phyloP scores from a whole-genome alignment of 1,140 invertebrate genomes.

The Temnothorax nylanderi region DNA sequence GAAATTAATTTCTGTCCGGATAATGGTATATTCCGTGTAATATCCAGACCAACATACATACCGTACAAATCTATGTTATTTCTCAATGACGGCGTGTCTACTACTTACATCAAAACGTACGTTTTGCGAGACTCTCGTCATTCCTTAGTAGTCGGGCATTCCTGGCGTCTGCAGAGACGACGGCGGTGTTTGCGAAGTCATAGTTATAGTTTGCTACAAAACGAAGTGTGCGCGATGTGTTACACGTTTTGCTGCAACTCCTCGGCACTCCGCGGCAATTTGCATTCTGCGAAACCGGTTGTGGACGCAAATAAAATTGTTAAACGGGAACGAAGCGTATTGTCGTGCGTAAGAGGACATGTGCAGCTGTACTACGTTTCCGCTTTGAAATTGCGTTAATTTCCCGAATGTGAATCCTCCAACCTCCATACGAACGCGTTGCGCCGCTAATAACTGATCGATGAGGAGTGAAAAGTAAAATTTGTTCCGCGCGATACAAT shows the following conservation, averaged over 20 bases:
- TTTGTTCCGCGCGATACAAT: neutral
- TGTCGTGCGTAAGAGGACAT: conserved; percentile 49
- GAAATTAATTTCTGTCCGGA: neutral
- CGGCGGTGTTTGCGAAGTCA: conserved; percentile 47
- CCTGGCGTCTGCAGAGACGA: conserved; percentile 29
- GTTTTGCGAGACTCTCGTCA: conserved; percentile 41
- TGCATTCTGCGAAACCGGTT: conserved; percentile 60
- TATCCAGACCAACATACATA: neutral
- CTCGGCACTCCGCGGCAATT: conserved; percentile 67
- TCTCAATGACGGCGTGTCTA: neutral
- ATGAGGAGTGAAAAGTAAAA: neutral
- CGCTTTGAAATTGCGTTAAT: conserved; percentile 49
- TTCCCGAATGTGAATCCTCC: neutral
- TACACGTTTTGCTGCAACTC: conserved; percentile 54
- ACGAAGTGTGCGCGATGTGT: conserved; percentile 40
- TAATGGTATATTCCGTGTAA: neutral
- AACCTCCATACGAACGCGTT: neutral
- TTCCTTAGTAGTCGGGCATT: conserved; percentile 2
- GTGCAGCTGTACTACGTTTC: conserved; percentile 36
- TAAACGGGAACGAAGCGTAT: conserved; percentile 49
- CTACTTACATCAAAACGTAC: conserved; percentile 19
- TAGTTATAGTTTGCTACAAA: conserved; percentile 52
- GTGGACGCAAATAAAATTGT: conserved; percentile 61
- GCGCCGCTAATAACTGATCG: neutral
- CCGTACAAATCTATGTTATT: neutral